phyloP scores from a whole-genome alignment of 1,140 invertebrate species.

The Uloborus diversus region DNA sequence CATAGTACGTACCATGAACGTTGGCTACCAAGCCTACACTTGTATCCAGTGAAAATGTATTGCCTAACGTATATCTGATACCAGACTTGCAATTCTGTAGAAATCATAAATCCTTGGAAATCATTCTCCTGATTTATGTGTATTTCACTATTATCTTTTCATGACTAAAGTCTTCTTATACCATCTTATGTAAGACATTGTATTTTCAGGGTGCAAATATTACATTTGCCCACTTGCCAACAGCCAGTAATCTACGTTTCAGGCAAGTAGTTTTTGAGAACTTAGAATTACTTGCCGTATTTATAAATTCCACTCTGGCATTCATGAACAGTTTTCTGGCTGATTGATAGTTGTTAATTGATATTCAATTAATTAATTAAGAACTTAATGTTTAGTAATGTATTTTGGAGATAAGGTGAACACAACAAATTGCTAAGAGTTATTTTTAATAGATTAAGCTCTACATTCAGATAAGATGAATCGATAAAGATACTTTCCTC shows the following conservation, averaged over 20 bases:
- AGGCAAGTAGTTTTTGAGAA: slow-evolving; percentile 56
- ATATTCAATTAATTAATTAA: too few relatives aligned
- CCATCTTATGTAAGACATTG: slow-evolving; percentile 52
- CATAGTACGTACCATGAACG: background rate
- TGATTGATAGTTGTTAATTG: too few relatives aligned
- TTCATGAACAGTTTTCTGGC: too few relatives aligned
- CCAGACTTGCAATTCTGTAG: slow-evolving; percentile 47
- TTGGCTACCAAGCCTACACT: background rate
- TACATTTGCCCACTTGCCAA: slow-evolving; percentile 55
- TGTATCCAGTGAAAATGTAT: background rate
- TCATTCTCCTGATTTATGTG: slow-evolving; percentile 24
- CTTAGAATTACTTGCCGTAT: slow-evolving; percentile 52
- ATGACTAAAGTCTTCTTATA: slow-evolving; percentile 15
- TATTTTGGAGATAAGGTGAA: too few relatives aligned
- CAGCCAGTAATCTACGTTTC: slow-evolving; percentile 48
- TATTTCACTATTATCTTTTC: slow-evolving; percentile 29
- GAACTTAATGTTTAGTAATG: too few relatives aligned
- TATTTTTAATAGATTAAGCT: too few relatives aligned
- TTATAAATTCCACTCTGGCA: background rate
- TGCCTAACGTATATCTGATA: slow-evolving; percentile 1
- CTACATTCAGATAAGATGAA: too few relatives aligned
- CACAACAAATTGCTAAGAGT: too few relatives aligned
- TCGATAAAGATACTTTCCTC: too few relatives aligned
- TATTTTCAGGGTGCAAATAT: slow-evolving; percentile 58
- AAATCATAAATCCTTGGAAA: slow-evolving; percentile 11